Base-by-base conservation (phyloP, 2,797 vertebrate species). In the Diglossa cyanea region DNA sequence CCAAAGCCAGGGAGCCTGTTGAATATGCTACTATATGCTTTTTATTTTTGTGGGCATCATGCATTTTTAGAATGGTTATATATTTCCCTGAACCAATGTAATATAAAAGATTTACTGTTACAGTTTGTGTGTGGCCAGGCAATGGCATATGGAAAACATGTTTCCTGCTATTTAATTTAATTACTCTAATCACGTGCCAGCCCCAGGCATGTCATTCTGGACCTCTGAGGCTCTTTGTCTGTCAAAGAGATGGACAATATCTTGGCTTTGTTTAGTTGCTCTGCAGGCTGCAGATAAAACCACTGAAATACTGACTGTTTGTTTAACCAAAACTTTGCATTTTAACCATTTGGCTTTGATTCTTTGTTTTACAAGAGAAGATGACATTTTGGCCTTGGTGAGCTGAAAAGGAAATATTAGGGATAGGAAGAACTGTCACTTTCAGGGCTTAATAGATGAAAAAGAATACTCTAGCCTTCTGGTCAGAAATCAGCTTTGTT, bases 81-180 rank as follows among this genome's bases (percentile, higher is more conserved):
- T 89, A 91, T 97, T 97, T 95, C 95, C 95, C 94, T 86, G 81
- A 94, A 96, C 87, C 92, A 75, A 80, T 85, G 89, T 67, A 96
- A 92, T 97, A 98, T 98, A 98, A 98, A 98, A 98, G 98, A 96
- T 96, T 97, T 96, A 96, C 98, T 98, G 98, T 98, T 98, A 98
- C 98, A 98, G 98, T 98, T 98, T 98, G 98, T 98, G 98, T 98
- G 98, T 98, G 97, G 98, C 97, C 98, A 95, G 96, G 97, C 97
- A 97, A 95, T 96, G 97, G 97, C 98, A 97, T 98, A 97, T 98
- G 98, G 98, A 98, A 98, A 98, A 98, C 98, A 98, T 98, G 98
- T 98, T 98, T 98, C 98, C 98, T 98, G 98, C 98, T 98, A 98
- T 98, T 98, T 98, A 98, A 98, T 98, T 98, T 98, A 98, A 98